Evolutionary conservation across 2,113 vertebrate genomes (phyloP).

Genomic region (Tragelaphus imberbis): DNA sequence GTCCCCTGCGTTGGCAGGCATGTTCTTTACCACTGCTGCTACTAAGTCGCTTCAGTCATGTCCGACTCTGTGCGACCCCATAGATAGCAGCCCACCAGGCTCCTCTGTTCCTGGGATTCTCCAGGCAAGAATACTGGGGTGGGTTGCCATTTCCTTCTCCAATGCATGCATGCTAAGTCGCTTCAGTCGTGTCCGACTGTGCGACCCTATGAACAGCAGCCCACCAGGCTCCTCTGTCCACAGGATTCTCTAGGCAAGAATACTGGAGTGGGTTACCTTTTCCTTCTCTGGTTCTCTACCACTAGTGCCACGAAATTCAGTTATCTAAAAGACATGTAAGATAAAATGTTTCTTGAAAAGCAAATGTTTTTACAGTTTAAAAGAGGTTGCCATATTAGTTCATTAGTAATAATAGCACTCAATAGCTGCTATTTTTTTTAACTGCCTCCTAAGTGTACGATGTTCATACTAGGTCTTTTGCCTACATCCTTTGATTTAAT

Average conservation of each 20-base stretch:
- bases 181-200: too few relatives aligned
- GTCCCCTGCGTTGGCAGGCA: not conserved
- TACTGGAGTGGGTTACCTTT: not conserved
- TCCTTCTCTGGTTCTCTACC: not conserved
- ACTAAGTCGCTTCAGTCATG: not conserved
- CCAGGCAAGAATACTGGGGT: not conserved
- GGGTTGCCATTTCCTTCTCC: not conserved
- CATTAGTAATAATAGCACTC: not conserved
- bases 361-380: not conserved
- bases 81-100: not conserved
- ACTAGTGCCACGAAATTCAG: not conserved
- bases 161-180: too few relatives aligned
- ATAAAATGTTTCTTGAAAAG: not conserved
- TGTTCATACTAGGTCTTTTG: not conserved
- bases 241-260: not conserved
- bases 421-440: not conserved
- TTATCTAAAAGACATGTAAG: not conserved
- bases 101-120: not conserved
- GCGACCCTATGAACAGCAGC: fast-evolving
- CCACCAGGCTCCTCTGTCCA: not conserved
- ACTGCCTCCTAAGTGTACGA: not conserved
- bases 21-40: not conserved
- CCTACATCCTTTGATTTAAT: not conserved
- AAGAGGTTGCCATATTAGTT: not conserved
- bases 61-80: fast-evolving